A percentile compares a stretch with the other conserved stretches of the same genome.
Evolutionary conservation across 2,113 vertebrate genomes (phyloP).

Genomic region (Guaruba guarouba): DNA sequence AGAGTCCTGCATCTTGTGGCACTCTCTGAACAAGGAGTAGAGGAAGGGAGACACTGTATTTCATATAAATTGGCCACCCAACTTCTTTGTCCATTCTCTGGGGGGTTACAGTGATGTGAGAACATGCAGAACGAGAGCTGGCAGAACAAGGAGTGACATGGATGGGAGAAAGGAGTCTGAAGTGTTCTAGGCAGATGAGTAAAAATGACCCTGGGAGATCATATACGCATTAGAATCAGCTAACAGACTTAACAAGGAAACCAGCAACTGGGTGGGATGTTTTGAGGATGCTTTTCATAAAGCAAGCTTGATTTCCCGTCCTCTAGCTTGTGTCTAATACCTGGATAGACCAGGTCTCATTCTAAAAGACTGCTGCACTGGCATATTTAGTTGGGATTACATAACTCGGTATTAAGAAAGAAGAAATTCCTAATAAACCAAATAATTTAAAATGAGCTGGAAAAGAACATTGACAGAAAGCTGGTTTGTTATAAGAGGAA

Average conservation of each 20-base stretch:
- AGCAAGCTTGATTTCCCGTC: not conserved
- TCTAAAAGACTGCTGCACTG: not conserved
- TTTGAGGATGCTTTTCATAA: not conserved
- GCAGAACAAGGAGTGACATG: not conserved
- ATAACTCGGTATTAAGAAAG: not conserved
- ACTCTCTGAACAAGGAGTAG: not conserved
- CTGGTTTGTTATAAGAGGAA: not conserved
- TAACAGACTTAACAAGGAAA: not conserved
- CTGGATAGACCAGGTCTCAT: not conserved
- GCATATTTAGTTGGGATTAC: not conserved
- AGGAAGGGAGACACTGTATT: not conserved
- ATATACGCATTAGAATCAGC: not conserved
- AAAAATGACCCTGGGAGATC: not conserved
- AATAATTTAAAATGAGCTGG: not conserved
- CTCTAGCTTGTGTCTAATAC: not conserved
- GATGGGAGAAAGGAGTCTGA: not conserved
- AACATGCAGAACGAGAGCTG: not conserved
- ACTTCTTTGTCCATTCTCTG: not conserved
- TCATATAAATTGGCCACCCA: not conserved
- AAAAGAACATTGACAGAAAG: not conserved
- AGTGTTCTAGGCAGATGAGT: not conserved
- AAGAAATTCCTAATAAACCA: not conserved
- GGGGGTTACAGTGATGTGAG: not conserved
- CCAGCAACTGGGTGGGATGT: not conserved
- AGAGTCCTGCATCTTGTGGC: not conserved